Base-by-base conservation (phyloP, 2,888 invertebrate species). In the Epinotia nisella region DNA sequence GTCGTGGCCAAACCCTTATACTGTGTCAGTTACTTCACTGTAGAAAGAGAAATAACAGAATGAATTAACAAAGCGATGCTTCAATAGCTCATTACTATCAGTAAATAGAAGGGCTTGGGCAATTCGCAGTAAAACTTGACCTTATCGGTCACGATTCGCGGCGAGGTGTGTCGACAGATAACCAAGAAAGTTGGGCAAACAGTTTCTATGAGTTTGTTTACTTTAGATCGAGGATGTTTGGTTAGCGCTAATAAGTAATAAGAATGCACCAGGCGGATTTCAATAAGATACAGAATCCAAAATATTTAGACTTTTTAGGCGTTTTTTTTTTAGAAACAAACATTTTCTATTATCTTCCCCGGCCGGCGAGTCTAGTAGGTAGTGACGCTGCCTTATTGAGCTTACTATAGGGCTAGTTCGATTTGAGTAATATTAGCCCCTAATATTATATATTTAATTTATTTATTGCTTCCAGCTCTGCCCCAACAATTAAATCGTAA, bases 71-170 rank as follows among this genome's bases (percentile, higher is more conserved):
- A 68, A 61, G 24, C 53, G 41, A 24, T 21, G 51, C 51, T 35
- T 72, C 49, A 56, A 68, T 72, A 62, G 61, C 49, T 73, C 68
- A 62, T 72, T 73, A 59, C 41, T 69, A 59, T 69, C 51, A 58
- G 72, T 45, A 68, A 73, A 73, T 69, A 69, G 64, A 73, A 69
- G 68, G 68, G 68, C 56, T 45, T 66, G 61, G 17, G 64, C 64
- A 67, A 59, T 73, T 64, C 73, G 51, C 61, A 29, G 73, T 58
- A 56, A 35, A 45, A 21, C 73, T 73, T 73, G 68, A 73, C 68
- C 73, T 73, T 73, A 73, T 73, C 74, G 74, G 68, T 74, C 71
- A 74, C 71, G 67, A 74, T 71, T 69, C 17, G 62, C 71, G 24
- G 11, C n/a, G 60, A 21, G 58, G 65, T 56, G 58, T 56, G 59